A percentile compares a stretch with the other conserved stretches of the same genome.
Evolutionary conservation across 2,797 vertebrate genomes (phyloP).

Genomic region (Eulemur rubriventer): DNA sequence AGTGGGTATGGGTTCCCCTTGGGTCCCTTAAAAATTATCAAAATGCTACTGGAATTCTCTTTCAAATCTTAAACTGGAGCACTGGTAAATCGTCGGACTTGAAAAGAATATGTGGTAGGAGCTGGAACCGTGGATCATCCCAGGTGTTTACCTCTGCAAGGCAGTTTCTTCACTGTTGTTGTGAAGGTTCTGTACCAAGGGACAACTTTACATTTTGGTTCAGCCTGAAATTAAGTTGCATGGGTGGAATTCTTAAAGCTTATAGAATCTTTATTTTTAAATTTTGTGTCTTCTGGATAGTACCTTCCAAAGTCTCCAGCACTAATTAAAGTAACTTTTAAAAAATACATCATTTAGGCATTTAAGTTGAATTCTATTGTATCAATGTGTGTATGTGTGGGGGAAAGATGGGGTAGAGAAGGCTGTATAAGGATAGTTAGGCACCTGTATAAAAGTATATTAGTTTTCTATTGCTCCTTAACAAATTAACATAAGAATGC

Average conservation of each 20-base stretch:
- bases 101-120: neutral
- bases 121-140: neutral
- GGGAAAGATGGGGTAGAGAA: neutral
- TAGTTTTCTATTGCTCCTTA: neutral
- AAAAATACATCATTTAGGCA: neutral
- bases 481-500: neutral
- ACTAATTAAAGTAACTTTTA: neutral
- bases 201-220: neutral
- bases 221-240: neutral
- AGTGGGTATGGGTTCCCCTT: neutral
- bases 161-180: neutral
- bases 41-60: neutral
- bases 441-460: neutral
- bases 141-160: neutral
- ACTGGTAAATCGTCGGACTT: neutral
- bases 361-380: neutral
- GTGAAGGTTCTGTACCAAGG: neutral
- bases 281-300: neutral
- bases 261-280: neutral
- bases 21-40: neutral
- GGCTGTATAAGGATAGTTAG: neutral
- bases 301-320: neutral
- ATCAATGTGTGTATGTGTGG: neutral
- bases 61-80: neutral
- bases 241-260: neutral